Percentiles rank a stretch among this genome's conserved stretches.
Evolutionary conservation across 2,113 vertebrate genomes (phyloP).

Genomic region (Ia io): DNA sequence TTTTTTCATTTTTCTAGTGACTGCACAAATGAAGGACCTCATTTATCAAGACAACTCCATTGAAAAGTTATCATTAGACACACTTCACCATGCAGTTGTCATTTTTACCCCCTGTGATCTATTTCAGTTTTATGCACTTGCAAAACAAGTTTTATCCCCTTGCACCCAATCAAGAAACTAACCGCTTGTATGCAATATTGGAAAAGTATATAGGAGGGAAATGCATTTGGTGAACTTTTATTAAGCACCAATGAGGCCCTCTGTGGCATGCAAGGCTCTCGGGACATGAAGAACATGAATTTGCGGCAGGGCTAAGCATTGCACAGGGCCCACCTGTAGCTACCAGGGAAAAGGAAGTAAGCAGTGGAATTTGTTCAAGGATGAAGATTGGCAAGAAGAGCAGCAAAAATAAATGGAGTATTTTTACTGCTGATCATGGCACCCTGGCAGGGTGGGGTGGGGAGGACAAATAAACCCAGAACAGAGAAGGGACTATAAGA

Average conservation of each 20-base stretch:
- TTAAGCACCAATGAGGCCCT: not conserved
- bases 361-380: not conserved
- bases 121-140: not conserved
- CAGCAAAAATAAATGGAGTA: not conserved
- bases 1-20: conserved; percentile 70
- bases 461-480: not conserved
- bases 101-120: conserved; percentile 44
- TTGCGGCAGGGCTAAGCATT: not conserved
- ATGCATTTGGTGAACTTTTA: not conserved
- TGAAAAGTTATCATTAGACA: conserved; percentile 74
- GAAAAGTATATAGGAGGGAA: conserved; percentile 3
- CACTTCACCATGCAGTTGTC: conserved; percentile 58
- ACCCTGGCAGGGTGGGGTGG: not conserved
- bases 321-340: not conserved
- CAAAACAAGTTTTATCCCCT: conserved; percentile 41
- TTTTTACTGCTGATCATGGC: not conserved
- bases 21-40: conserved; percentile 78
- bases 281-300: not conserved
- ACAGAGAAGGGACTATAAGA: not conserved
- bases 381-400: not conserved
- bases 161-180: conserved; percentile 15
- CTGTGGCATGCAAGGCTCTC: not conserved
- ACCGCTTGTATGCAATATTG: not conserved
- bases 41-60: conserved; percentile 80
- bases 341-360: not conserved